Evolutionary conservation across 2,113 vertebrate species (phyloP).

Genomic region (Paralichthys olivaceus): DNA sequence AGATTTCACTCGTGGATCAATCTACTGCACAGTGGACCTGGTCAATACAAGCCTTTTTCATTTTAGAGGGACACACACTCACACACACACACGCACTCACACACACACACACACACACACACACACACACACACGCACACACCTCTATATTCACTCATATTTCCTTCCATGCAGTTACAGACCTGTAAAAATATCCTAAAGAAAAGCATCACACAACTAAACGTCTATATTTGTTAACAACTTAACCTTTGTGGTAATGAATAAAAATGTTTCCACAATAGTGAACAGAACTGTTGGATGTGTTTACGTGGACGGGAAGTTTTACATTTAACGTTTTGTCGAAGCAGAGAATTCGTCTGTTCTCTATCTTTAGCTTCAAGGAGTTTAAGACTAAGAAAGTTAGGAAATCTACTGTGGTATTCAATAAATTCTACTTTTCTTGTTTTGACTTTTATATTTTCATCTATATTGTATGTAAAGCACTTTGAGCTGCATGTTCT

Average conservation of each 20-base stretch:
- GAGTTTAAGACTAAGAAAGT: not conserved
- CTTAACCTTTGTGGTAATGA: not conserved
- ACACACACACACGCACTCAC: slow-evolving; percentile 17
- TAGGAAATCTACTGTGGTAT: not conserved
- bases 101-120: not conserved
- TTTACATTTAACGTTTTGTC: no score
- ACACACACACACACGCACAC: not conserved
- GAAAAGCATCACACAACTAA: not conserved
- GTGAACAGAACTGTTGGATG: no score
- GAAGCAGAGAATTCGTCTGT: no score
- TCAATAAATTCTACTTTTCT: no score
- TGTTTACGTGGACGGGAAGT: no score
- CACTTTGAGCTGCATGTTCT: no score
- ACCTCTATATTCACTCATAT: not conserved
- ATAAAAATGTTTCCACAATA: not conserved
- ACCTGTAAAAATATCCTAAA: not conserved
- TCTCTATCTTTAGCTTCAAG: no score
- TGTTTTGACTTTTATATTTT: no score
- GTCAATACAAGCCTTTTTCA: slow-evolving; percentile 47
- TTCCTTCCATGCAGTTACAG: not conserved
- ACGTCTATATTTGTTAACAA: no score
- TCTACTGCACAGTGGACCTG: slow-evolving; percentile 33
- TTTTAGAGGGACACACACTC: slow-evolving; percentile 13
- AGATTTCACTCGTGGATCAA: slow-evolving; percentile 34
- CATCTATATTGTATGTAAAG: no score